These are phyloP conservation scores for Drosophila pandora DNA, from an alignment of 1,140 invertebrate genomes.

Conservation along the genomic window DNA sequence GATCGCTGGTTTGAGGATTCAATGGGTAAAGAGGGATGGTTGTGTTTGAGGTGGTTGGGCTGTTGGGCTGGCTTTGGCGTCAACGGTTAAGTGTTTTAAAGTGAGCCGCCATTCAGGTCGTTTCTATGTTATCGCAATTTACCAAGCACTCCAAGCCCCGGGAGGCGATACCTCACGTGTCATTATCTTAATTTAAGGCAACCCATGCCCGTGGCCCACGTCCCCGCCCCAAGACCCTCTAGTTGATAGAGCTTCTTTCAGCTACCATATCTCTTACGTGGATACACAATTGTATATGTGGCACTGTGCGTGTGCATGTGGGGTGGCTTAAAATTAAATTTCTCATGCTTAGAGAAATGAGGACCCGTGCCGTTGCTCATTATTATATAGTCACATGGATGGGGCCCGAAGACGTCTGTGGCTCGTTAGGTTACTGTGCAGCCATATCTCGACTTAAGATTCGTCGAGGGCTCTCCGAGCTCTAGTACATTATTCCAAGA, in stretches of 20 bases:
- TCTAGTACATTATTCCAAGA: slow-evolving; percentile 40
- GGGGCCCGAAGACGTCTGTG: slow-evolving; percentile 5
- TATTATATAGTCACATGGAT: slow-evolving; percentile 60
- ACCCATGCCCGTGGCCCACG: slow-evolving; percentile 12
- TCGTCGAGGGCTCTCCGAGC: slow-evolving; percentile 44
- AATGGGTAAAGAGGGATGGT: background rate
- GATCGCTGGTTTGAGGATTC: background rate
- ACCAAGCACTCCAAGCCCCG: slow-evolving; percentile 56
- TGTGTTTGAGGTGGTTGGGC: background rate
- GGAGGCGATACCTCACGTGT: slow-evolving; percentile 65
- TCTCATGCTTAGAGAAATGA: slow-evolving; percentile 61
- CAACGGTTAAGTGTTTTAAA: slow-evolving; percentile 75
- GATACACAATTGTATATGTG: slow-evolving; percentile 79
- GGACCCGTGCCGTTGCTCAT: slow-evolving; percentile 57
- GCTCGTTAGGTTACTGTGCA: slow-evolving; percentile 71
- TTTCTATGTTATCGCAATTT: slow-evolving; percentile 76
- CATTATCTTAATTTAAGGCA: slow-evolving; percentile 79
- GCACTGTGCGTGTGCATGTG: slow-evolving; percentile 30
- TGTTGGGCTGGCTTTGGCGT: slow-evolving; percentile 16
- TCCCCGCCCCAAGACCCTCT: background rate
- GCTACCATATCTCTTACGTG: slow-evolving; percentile 75
- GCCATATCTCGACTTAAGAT: slow-evolving; percentile 69
- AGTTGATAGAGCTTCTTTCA: slow-evolving; percentile 68
- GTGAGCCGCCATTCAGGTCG: slow-evolving; percentile 59
- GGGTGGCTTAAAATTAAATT: slow-evolving; percentile 73